Base-by-base conservation (phyloP, 1,140 invertebrate species). In the Ips nitidus region DNA sequence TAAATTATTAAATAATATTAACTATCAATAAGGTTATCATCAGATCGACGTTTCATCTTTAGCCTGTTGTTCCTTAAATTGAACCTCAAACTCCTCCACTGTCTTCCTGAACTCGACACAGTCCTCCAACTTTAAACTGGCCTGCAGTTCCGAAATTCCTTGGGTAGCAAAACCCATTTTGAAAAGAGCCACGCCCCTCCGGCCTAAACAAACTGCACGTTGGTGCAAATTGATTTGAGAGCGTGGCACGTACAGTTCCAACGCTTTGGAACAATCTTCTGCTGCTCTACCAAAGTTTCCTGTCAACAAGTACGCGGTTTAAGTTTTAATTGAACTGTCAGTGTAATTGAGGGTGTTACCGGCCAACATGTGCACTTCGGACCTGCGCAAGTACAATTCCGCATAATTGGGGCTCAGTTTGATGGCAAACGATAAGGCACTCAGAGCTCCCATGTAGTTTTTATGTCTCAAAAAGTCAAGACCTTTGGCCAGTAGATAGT, bases 401-500 rank as follows among this genome's bases (percentile, higher is more conserved):
- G 88, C 85, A 78, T 93, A 85, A 76, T 91, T 90, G 41, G 88
- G 84, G 61, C 88, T 89, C 1, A 94, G 80, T 74, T 88, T 87
- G 40, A 94, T 90, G 1, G 90, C 93, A 77, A 91, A 90, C 38
- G 86, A 86, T 75, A 91, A 94, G 8, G 91, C 93, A 79, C 90
- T 93, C 5, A 94, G 84, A 1, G 93, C 93, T 22, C 89, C 91
- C 52, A 91, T 81, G 79, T 88, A 92, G 81, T 94, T 93, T 39
- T 87, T 87, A 67, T 82, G 81, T 70, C 87, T 86, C 78, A 90
- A 89, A 76, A 94, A 93, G 67, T 89, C 86, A 77, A 92, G 87
- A 72, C 92, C 94, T 82, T 94, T 94, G 56, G 90, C 86, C 71
- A 91, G 88, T 50, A 94, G 85, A 87, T 90, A 94, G 64, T 89